These are phyloP conservation scores for Daphoenositta chrysoptera DNA, from an alignment of 2,113 vertebrate genomes.

Conservation along the genomic window DNA sequence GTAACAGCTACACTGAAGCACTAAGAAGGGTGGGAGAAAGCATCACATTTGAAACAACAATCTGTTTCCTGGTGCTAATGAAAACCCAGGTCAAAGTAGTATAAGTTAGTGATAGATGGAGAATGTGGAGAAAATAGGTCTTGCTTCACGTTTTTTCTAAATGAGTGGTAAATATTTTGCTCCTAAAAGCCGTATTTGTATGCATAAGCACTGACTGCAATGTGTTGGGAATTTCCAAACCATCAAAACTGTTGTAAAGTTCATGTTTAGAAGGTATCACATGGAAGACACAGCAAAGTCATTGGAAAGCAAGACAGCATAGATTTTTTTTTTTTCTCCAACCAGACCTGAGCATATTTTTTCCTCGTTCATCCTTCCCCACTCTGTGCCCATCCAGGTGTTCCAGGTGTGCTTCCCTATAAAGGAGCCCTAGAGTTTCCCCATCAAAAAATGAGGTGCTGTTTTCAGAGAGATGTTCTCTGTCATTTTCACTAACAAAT, in stretches of 20 bases:
- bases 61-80: not conserved
- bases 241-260: not conserved
- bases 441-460: not conserved
- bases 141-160: not conserved
- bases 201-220: not conserved
- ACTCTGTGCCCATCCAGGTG: accelerated
- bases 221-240: not conserved
- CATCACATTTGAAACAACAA: not conserved
- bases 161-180: not conserved
- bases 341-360: not conserved
- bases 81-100: not conserved
- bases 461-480: not conserved
- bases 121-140: not conserved
- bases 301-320: not conserved
- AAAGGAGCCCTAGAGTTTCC: not conserved
- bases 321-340: not conserved
- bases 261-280: not conserved
- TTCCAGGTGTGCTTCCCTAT: not conserved
- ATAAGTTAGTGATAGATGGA: not conserved
- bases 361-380: not conserved
- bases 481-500: not conserved
- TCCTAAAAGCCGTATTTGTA: not conserved
- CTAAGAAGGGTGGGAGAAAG: accelerated
- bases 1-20: not conserved
- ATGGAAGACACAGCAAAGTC: accelerated